Base-by-base conservation (phyloP, 2,797 vertebrate genomes). In the Sylvilagus floridanus region DNA sequence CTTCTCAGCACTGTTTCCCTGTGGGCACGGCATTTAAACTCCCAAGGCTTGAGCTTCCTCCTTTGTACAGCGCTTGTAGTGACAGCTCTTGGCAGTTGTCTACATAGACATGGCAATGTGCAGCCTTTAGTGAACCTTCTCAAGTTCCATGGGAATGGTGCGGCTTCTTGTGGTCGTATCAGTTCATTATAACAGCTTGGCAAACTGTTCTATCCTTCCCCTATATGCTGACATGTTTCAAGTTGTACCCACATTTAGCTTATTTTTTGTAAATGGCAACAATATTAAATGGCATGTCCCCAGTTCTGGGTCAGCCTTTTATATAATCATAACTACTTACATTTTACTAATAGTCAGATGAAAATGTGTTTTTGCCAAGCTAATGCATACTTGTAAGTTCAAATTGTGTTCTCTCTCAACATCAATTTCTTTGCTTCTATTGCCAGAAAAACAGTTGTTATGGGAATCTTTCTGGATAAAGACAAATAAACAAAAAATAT, bases 21-120 rank as follows among this genome's bases (percentile, higher is more conserved):
- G 0, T 16, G 62, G 83, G 12, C 19, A 19, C 84, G 66, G 90
- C 95, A 65, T 73, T 85, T 83, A 83, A 57, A 30, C 7, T 87
- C 63, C 42, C 4, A 57, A 54, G 76, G 50, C 50, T 28, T 2
- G 32, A 78, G 60, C 26, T 88, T 84, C 84, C 14, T 82, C 52
- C 54, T 93, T 47, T 76, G 28, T 66, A 1, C 2, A 3, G 24
- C 26, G 24, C 50, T 50, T 94, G n/a, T 71, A 60, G 57, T 82
- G 85, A 93, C 69, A 92, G 60, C 75, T 91, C 84, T 81, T 88
- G 90, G 86, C 24, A 37, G 24, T 87, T 52, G 42, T 87, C 73
- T 79, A 1, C 13, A 1, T 30, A 62, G 60, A 83, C 10, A 57
- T 5, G 4, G 50, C 69, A 22, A 7, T 2, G 3, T n/a, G 5